Conservation (phyloP, 2,797 vertebrate genomes). For the Melanotaenia boesemani region DNA sequence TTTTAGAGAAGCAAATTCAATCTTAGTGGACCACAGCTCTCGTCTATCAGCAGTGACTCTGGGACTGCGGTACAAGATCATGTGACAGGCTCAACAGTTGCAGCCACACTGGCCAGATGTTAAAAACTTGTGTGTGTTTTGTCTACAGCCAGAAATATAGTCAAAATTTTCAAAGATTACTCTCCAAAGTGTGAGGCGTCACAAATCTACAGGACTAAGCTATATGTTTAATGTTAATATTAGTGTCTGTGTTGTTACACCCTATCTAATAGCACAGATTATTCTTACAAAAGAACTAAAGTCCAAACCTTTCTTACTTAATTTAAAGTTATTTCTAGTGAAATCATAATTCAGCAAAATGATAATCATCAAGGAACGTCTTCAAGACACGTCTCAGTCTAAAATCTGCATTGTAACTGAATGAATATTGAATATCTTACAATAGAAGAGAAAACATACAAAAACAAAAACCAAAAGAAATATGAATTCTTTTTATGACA, state of each 20-base stretch:
- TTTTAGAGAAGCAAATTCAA: background rate
- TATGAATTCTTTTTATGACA: conserved; percentile 3
- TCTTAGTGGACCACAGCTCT: background rate
- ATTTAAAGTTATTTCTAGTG: background rate
- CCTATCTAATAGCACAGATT: background rate
- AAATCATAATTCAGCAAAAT: conserved; percentile 10
- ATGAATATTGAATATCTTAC: too few species aligned
- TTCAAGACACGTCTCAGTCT: conserved; percentile 26
- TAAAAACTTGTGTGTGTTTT: too few species aligned
- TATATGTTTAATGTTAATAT: too few species aligned
- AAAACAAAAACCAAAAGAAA: background rate
- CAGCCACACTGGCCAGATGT: too few species aligned
- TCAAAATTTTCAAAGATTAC: too few species aligned
- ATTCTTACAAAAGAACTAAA: background rate
- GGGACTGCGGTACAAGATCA: background rate
- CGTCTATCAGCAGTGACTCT: background rate
- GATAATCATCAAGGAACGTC: background rate
- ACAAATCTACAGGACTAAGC: too few species aligned
- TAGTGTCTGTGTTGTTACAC: background rate
- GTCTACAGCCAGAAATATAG: too few species aligned
- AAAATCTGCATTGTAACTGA: too few species aligned
- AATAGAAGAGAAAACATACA: background rate
- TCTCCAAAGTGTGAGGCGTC: too few species aligned
- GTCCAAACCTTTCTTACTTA: background rate
- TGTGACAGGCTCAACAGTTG: background rate